Conservation (phyloP, 1,140 invertebrate species). For the Calosoma granatense region DNA sequence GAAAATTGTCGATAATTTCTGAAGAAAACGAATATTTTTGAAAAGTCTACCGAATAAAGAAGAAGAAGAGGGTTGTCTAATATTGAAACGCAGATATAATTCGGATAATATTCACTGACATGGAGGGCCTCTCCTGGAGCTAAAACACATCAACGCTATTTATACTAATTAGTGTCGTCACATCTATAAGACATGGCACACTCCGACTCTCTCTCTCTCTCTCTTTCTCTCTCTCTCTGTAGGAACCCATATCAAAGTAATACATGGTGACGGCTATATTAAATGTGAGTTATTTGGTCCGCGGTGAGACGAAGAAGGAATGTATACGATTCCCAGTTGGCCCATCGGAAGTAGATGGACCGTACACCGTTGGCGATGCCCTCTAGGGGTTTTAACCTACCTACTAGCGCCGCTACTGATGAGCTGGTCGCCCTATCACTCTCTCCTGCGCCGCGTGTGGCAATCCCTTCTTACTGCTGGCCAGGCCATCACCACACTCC, state of each 20-base stretch:
- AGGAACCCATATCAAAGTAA: background rate
- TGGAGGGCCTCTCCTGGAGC: too few relatives aligned
- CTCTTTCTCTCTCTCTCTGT: too few relatives aligned
- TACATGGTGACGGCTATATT: background rate
- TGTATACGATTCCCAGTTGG: background rate
- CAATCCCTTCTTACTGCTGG: constrained; percentile 7
- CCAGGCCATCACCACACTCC: background rate
- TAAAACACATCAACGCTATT: too few relatives aligned
- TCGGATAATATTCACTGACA: too few relatives aligned
- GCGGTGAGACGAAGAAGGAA: background rate
- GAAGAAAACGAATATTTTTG: too few relatives aligned
- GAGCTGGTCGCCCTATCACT: background rate
- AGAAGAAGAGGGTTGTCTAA: too few relatives aligned
- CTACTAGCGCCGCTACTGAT: background rate
- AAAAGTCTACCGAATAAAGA: too few relatives aligned
- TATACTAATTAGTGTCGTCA: too few relatives aligned
- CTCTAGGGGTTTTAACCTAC: background rate
- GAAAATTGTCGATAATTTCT: too few relatives aligned
- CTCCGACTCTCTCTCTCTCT: too few relatives aligned
- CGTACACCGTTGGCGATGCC: background rate
- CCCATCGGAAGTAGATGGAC: background rate
- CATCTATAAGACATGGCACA: too few relatives aligned
- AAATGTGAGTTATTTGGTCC: background rate
- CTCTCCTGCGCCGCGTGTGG: background rate
- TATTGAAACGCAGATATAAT: too few relatives aligned